These are phyloP conservation scores for Laothoe populi DNA, from an alignment of 2,888 invertebrate species.

Conservation along the genomic window DNA sequence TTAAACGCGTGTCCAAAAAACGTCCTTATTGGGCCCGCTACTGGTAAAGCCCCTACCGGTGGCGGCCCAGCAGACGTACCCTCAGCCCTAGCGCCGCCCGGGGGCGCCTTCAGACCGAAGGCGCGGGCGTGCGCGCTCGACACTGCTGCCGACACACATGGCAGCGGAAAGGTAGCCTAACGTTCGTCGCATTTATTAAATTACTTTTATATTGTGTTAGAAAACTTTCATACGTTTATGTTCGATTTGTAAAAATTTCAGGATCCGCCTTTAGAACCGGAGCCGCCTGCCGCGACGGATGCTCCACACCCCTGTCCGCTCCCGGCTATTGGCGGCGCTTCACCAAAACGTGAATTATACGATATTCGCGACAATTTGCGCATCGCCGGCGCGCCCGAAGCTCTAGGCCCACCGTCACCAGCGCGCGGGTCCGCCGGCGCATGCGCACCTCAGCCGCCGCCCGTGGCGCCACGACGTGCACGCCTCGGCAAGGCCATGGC, in stretches of 20 bases:
- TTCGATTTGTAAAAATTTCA: conserved; percentile 38
- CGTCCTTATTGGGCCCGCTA: conserved; percentile 99
- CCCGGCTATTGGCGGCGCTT: conserved; percentile 75
- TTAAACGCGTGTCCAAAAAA: conserved; percentile 98
- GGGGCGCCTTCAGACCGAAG: conserved; percentile 82
- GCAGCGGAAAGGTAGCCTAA: conserved; percentile 74
- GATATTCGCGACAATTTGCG: conserved; percentile 72
- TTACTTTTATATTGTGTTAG: background rate
- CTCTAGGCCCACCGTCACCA: conserved; percentile 87
- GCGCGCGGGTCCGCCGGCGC: conserved; percentile 88
- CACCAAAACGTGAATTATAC: conserved; percentile 73
- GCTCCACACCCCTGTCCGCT: conserved; percentile 70
- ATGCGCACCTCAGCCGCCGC: conserved; percentile 86
- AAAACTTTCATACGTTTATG: background rate
- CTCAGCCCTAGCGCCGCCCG: conserved; percentile 74
- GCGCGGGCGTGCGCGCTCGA: conserved; percentile 77
- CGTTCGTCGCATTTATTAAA: conserved; percentile 11
- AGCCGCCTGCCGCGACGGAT: conserved; percentile 71
- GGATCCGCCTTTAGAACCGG: conserved; percentile 75
- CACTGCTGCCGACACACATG: conserved; percentile 70
- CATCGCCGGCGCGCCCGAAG: conserved; percentile 68
- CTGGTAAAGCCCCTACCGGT: conserved; percentile 95
- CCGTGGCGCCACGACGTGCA: conserved; percentile 72
- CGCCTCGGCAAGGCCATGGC: conserved; percentile 88
- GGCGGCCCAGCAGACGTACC: conserved; percentile 81